phyloP scores from a whole-genome alignment of 2,888 invertebrate genomes.

The Catocala fraxini region DNA sequence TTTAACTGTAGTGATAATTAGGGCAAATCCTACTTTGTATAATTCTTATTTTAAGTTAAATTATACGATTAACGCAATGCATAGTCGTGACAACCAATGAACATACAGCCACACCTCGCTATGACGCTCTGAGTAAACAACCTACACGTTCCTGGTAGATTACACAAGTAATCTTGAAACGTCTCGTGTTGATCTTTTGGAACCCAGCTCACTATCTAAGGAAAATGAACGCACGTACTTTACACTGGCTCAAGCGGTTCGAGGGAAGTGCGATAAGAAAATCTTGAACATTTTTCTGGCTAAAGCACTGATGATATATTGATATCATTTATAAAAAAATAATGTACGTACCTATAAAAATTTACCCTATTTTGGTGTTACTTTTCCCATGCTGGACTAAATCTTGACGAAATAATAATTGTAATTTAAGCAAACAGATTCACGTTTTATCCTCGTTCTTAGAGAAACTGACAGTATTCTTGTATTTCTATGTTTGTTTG shows the following conservation, averaged over 20 bases:
- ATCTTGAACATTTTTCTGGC: constrained; percentile 24
- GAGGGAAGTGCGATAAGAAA: constrained; percentile 31
- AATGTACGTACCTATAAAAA: constrained; percentile 19
- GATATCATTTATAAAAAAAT: constrained; percentile 37
- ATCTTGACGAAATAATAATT: neutral
- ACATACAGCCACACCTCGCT: too few species aligned
- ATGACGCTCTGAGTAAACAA: neutral
- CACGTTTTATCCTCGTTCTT: neutral
- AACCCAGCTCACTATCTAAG: constrained; percentile 5
- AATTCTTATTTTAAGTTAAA: too few species aligned
- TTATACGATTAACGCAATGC: too few species aligned
- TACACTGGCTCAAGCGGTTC: constrained; percentile 5
- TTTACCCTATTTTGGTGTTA: constrained; percentile 1
- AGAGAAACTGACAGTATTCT: too few species aligned
- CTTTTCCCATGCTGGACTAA: neutral
- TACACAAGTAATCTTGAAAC: constrained; percentile 11
- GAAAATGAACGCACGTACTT: constrained; percentile 13
- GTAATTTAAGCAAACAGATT: neutral
- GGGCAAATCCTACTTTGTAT: too few species aligned
- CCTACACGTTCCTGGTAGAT: constrained; percentile 2
- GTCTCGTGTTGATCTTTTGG: constrained; percentile 7
- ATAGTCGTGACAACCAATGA: too few species aligned
- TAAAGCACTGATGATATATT: constrained; percentile 39
- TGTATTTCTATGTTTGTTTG: too few species aligned
- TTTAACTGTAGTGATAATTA: too few species aligned